Conservation (phyloP, 2,888 invertebrate genomes). For the Alloplasta piceator region DNA sequence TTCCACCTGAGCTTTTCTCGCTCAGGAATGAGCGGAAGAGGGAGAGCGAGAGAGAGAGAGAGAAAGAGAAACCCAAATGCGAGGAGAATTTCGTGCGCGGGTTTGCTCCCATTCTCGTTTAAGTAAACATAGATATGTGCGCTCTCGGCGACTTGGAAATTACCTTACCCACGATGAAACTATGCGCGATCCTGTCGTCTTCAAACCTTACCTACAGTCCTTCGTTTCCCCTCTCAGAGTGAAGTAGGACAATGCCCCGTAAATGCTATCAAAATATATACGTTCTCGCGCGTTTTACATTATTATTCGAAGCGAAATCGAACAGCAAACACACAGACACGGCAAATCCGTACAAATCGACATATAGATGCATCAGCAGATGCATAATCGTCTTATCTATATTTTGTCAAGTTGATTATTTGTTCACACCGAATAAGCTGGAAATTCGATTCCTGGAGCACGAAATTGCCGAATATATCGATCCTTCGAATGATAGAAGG, state of each 20-base stretch:
- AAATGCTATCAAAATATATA: not conserved
- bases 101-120: slow-evolving; percentile 44
- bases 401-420: no score
- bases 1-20: slow-evolving; percentile 3
- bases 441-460: no score
- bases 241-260: not conserved
- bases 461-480: no score
- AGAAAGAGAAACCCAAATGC: slow-evolving; percentile 2
- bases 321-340: no score
- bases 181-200: slow-evolving; percentile 46
- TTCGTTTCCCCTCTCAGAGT: slow-evolving; percentile 13
- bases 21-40: slow-evolving; percentile 3
- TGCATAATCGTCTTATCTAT: no score
- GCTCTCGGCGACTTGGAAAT: slow-evolving; percentile 56
- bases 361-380: no score
- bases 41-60: slow-evolving; percentile 11
- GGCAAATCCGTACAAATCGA: no score
- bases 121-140: slow-evolving; percentile 58
- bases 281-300: not conserved
- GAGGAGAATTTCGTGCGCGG: slow-evolving; percentile 37
- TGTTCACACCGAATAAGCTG: no score
- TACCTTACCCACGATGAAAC: slow-evolving; percentile 42
- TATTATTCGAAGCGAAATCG: not conserved
- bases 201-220: slow-evolving; percentile 6
- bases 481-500: no score